Base-by-base conservation (phyloP, 2,888 invertebrate genomes). In the Drosophila subquinaria region DNA sequence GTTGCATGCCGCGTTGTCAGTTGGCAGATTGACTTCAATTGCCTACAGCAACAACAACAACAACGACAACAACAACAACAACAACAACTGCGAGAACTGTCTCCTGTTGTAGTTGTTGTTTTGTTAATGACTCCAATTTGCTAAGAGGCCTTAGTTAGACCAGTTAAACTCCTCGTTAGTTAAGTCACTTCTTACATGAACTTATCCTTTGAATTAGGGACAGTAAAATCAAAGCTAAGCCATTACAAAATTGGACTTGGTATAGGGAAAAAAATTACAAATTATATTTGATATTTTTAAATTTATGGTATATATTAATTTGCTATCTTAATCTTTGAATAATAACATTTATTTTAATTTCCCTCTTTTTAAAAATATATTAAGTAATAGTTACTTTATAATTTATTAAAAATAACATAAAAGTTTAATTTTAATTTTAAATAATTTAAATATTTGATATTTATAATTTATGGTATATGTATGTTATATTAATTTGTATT, bases 1-100 rank as follows among this genome's bases (percentile, higher is more conserved):
- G 63, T 55, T 62, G 64, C 65, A 59, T 13, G 56, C 20, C 42
- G 65, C 65, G 52, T 62, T 73, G 62, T 72, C 72, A 57, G 67
- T 55, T 70, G 51, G 27, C 66, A 48, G 63, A 65, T 51, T 57
- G 35, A 40, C 51, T 53, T 51, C 45, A 69, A 47, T 36, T 52
- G 42, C 59, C 30, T 10, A 0, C 53, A 20, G 23, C 52, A 38
- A 20, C 36, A 23, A 36, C 20, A 40, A 53, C 52, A 27, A 27
- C 9, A 35, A 35, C 23, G 27, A 11, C 35, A 35, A 35, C 23
- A 40, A 11, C 35, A 20, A n/a, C 13, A 20, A 9, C n/a, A 15
- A 5, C 40, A 27, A 10, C 38, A 30, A 40, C 55, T 23, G n/a
- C 23, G 38, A 38, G 15, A 42, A 30, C 15, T 35, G 23, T 35